Conservation (phyloP, 1,140 invertebrate species). For the Drosophila nikananu region DNA sequence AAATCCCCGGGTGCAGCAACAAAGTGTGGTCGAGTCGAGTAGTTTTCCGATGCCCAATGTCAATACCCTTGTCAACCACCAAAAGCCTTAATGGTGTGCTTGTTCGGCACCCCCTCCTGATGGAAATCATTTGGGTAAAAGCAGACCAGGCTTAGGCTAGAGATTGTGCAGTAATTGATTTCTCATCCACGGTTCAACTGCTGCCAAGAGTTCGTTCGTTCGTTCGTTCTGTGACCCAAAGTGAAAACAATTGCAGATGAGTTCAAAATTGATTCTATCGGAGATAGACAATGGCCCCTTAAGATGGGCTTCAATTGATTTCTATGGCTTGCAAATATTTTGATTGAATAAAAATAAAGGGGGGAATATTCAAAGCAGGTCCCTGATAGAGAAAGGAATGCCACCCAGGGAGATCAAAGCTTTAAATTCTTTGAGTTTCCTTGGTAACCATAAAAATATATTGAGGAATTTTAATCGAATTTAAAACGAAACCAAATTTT, state of each 20-base stretch:
- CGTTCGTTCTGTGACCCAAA: conserved; percentile 32
- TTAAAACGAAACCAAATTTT: too few species aligned
- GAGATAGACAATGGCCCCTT: conserved; percentile 14
- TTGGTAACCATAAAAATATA: conserved; percentile 5
- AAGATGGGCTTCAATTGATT: conserved; percentile 16
- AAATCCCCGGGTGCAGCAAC: conserved; percentile 47
- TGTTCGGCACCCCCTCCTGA: background rate
- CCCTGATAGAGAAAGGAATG: background rate
- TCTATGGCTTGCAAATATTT: conserved; percentile 18
- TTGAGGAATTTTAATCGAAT: conserved; percentile 8
- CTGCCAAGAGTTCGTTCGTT: conserved; percentile 4
- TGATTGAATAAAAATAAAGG: conserved; percentile 11
- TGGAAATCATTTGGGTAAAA: conserved; percentile 53
- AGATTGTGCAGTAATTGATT: conserved; percentile 68
- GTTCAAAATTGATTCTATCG: conserved; percentile 9
- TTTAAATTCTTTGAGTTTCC: background rate
- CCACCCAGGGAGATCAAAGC: background rate
- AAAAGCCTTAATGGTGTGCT: conserved; percentile 45
- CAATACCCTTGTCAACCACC: conserved; percentile 75
- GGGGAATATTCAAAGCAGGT: background rate
- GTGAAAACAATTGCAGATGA: conserved; percentile 12
- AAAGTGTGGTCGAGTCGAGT: conserved; percentile 47
- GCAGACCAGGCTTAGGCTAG: conserved; percentile 47
- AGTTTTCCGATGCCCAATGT: conserved; percentile 72
- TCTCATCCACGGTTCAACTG: conserved; percentile 65